Conservation (phyloP, 2,888 invertebrate species). For the Ennomos erosarius region DNA sequence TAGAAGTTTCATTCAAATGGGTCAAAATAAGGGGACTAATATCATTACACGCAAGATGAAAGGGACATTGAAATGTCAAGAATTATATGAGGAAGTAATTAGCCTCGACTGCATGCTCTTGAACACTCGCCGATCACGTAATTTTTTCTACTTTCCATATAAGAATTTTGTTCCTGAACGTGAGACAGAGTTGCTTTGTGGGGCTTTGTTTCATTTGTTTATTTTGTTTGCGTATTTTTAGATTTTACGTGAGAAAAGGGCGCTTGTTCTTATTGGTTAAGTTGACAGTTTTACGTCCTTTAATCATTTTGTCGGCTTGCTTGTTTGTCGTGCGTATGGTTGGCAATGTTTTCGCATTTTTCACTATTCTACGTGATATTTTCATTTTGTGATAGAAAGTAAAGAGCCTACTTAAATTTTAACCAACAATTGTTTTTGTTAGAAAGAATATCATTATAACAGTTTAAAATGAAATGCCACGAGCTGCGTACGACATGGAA, state of each 20-base stretch:
- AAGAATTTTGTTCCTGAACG: slow-evolving; percentile 47
- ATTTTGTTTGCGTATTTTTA: slow-evolving; percentile 28
- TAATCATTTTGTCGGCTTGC: not conserved
- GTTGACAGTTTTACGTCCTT: slow-evolving; percentile 18
- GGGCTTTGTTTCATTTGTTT: slow-evolving; percentile 36
- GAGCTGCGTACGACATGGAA: slow-evolving; percentile 27
- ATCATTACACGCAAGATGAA: slow-evolving; percentile 11
- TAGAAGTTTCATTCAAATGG: slow-evolving; percentile 21
- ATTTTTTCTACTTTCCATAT: slow-evolving; percentile 41
- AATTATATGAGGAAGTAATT: slow-evolving; percentile 56
- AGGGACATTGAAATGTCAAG: slow-evolving; percentile 29
- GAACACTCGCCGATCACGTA: slow-evolving; percentile 56
- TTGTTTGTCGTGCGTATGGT: too few relatives aligned
- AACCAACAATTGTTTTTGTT: too few relatives aligned
- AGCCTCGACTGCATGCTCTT: slow-evolving; percentile 50
- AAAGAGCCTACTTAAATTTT: too few relatives aligned
- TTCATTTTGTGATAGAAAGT: too few relatives aligned
- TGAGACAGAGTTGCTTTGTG: slow-evolving; percentile 23
- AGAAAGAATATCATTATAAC: too few relatives aligned
- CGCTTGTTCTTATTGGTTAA: slow-evolving; percentile 10
- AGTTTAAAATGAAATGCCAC: slow-evolving; percentile 8
- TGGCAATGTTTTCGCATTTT: too few relatives aligned
- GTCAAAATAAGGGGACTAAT: slow-evolving; percentile 15
- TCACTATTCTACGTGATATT: too few relatives aligned
- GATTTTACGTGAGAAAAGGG: slow-evolving; percentile 25